Evolutionary conservation across 2,113 vertebrate species (phyloP).

Genomic region (Vulpes lagopus): DNA sequence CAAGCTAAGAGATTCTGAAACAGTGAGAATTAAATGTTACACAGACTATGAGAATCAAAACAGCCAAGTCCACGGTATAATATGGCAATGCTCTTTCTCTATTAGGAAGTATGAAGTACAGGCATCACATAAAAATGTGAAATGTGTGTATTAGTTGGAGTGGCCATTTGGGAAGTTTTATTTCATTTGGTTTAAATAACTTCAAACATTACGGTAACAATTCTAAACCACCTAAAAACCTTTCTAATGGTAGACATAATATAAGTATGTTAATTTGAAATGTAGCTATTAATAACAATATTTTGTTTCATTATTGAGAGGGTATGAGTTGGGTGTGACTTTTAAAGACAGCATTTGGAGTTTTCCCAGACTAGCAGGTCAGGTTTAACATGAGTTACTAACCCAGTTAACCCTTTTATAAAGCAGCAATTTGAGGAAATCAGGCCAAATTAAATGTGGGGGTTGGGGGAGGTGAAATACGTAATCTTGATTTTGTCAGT

Average conservation of each 20-base stretch:
- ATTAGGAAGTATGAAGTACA: background rate
- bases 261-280: background rate
- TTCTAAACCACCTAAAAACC: background rate
- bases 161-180: background rate
- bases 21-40: background rate
- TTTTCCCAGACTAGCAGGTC: background rate
- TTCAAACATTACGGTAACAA: background rate
- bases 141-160: background rate
- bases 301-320: background rate
- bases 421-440: constrained; percentile 16
- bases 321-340: background rate
- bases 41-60: background rate
- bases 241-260: background rate
- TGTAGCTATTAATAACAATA: background rate
- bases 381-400: constrained; percentile 35
- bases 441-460: background rate
- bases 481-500: background rate
- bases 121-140: background rate
- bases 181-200: constrained; percentile 28
- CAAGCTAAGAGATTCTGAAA: constrained; percentile 26
- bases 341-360: background rate
- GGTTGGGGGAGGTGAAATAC: background rate
- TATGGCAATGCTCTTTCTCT: background rate
- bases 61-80: background rate
- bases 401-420: background rate